Evolutionary conservation across 2,888 invertebrate genomes (phyloP).

Genomic region (Cantharis lateralis): DNA sequence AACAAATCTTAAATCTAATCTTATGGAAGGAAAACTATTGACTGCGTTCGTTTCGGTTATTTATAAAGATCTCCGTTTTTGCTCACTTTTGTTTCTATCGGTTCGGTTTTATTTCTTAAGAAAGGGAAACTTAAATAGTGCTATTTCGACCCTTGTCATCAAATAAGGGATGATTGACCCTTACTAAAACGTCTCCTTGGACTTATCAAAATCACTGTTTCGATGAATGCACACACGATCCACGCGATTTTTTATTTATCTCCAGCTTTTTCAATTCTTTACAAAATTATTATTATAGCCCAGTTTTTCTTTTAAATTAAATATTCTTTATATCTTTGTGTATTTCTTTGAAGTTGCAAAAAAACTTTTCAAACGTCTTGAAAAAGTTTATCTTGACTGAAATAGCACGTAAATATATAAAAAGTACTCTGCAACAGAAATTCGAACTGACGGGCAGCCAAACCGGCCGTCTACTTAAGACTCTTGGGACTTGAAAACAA

Average conservation of each 20-base stretch:
- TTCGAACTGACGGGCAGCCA: slow-evolving; percentile 33
- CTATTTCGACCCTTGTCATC: slow-evolving; percentile 41
- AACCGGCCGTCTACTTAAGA: slow-evolving; percentile 21
- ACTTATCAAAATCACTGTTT: slow-evolving; percentile 45
- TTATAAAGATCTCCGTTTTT: slow-evolving; percentile 5
- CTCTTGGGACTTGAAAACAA: slow-evolving; percentile 30
- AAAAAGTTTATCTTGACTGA: slow-evolving; percentile 27
- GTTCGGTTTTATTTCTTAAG: slow-evolving; percentile 11
- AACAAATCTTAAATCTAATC: not conserved
- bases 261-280: not conserved
- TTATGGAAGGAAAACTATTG: slow-evolving; percentile 5
- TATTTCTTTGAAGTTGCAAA: not conserved
- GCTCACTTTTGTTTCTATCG: slow-evolving; percentile 11
- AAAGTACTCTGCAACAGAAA: slow-evolving; percentile 31
- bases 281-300: not conserved
- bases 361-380: slow-evolving; percentile 17
- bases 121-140: slow-evolving; percentile 35
- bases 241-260: not conserved
- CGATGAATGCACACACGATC: slow-evolving; percentile 7
- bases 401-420: slow-evolving; percentile 34
- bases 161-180: slow-evolving; percentile 49
- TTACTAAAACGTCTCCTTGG: slow-evolving; percentile 42
- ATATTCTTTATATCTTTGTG: not conserved
- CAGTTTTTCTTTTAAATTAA: not conserved
- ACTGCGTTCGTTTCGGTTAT: not conserved